These are phyloP conservation scores for Chirona hameri DNA, from an alignment of 2,888 invertebrate genomes.

Conservation along the genomic window DNA sequence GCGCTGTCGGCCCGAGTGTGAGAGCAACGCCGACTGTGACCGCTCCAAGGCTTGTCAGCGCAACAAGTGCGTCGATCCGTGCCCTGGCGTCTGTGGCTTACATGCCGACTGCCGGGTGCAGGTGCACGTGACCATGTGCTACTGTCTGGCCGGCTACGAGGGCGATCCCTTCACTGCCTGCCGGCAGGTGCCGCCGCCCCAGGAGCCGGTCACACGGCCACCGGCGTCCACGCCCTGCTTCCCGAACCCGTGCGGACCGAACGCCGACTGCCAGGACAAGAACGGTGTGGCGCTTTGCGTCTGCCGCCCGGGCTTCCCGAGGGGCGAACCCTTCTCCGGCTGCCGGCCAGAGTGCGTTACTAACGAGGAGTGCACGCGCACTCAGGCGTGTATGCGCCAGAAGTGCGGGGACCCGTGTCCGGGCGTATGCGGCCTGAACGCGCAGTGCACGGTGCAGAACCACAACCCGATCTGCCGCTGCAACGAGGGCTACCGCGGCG, in stretches of 20 bases:
- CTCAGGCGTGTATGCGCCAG: constrained; percentile 78
- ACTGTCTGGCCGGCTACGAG: constrained; percentile 66
- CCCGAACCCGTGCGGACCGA: constrained; percentile 65
- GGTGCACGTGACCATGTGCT: constrained; percentile 71
- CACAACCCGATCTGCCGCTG: constrained; percentile 67
- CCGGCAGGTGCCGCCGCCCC: not conserved
- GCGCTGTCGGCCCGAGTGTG: constrained; percentile 78
- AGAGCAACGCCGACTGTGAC: constrained; percentile 76
- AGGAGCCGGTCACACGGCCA: not conserved
- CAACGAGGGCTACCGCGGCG: constrained; percentile 65
- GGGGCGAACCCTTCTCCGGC: constrained; percentile 70
- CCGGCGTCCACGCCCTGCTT: constrained; percentile 29
- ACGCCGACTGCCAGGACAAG: constrained; percentile 62
- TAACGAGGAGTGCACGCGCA: constrained; percentile 73
- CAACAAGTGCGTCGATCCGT: constrained; percentile 59
- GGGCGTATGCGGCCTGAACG: constrained; percentile 64
- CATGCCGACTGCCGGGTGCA: constrained; percentile 59
- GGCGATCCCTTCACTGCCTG: constrained; percentile 75
- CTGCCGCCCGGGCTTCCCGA: constrained; percentile 66
- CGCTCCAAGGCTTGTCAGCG: constrained; percentile 71
- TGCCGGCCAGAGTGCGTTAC: constrained; percentile 77
- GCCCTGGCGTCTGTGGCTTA: constrained; percentile 62
- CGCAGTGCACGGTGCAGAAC: constrained; percentile 68
- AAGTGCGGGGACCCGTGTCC: constrained; percentile 65
- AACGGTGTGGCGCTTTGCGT: constrained; percentile 61